Evolutionary conservation across 23 tunicate genomes (phyloP).

Genomic region (Oikopleura albicans): DNA sequence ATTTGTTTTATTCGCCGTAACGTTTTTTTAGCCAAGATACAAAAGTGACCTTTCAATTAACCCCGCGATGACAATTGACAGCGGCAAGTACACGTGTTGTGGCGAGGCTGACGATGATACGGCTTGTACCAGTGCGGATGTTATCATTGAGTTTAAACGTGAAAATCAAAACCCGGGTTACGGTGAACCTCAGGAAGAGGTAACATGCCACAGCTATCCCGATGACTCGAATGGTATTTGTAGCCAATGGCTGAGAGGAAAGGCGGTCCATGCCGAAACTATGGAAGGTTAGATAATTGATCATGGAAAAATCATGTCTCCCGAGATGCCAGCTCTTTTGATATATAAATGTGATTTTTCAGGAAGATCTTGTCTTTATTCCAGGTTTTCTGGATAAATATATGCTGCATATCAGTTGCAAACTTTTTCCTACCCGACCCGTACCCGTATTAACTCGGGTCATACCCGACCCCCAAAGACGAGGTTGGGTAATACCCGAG

Average conservation of each 20-base stretch:
- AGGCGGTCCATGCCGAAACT: background rate
- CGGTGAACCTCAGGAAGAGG: background rate
- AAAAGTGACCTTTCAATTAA: background rate
- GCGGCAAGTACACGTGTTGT: conserved; percentile 1
- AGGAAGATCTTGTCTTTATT: too few species aligned
- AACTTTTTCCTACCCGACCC: too few species aligned
- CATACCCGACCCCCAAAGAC: too few species aligned
- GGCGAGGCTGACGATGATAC: background rate
- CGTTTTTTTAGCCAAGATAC: background rate
- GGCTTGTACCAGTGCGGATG: background rate
- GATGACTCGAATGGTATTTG: background rate
- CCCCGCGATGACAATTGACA: background rate
- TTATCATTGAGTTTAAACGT: background rate
- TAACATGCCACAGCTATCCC: background rate
- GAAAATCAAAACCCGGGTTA: background rate
- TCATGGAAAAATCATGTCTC: too few species aligned
- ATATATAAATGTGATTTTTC: too few species aligned
- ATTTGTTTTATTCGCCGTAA: too few species aligned
- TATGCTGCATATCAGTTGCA: too few species aligned
- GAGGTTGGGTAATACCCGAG: too few species aligned
- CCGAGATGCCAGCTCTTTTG: too few species aligned
- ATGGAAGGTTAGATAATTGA: too few species aligned
- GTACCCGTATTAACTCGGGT: too few species aligned
- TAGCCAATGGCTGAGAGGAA: background rate
- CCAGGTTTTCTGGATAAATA: too few species aligned